These are phyloP conservation scores for Microcebus ravelobensis DNA, from an alignment of 2,113 vertebrate species.

Conservation along the genomic window DNA sequence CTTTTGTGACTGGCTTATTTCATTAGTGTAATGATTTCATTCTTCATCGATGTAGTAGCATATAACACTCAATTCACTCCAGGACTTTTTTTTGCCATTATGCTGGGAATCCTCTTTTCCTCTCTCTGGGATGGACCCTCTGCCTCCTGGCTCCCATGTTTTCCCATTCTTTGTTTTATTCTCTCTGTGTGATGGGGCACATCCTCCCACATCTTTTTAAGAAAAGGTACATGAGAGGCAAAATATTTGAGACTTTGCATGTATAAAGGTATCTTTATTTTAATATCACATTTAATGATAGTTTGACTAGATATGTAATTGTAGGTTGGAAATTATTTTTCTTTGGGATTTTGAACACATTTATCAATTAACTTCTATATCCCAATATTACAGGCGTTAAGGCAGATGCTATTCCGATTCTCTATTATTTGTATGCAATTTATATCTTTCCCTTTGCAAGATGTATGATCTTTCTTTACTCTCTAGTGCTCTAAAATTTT, in stretches of 20 bases:
- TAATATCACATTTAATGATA: slow-evolving; percentile 16
- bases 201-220: not conserved
- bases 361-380: slow-evolving; percentile 21
- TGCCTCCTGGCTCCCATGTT: not conserved
- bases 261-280: not conserved
- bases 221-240: not conserved
- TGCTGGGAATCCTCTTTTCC: not conserved
- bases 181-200: not conserved
- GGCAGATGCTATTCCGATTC: not conserved
- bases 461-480: not conserved
- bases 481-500: not conserved
- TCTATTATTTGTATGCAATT: not conserved
- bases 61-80: not conserved
- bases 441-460: slow-evolving; percentile 17
- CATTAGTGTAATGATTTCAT: not conserved
- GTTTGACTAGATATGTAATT: slow-evolving; percentile 37
- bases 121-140: not conserved
- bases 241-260: not conserved
- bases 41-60: not conserved
- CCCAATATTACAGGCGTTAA: not conserved
- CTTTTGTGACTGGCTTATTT: not conserved
- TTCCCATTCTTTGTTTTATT: not conserved
- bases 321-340: slow-evolving; percentile 25
- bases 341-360: slow-evolving; percentile 1
- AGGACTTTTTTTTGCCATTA: not conserved